Percentiles rank a stretch among this genome's conserved stretches.
Evolutionary conservation across 2,113 vertebrate species (phyloP).

Genomic region (Macquaria australasica): DNA sequence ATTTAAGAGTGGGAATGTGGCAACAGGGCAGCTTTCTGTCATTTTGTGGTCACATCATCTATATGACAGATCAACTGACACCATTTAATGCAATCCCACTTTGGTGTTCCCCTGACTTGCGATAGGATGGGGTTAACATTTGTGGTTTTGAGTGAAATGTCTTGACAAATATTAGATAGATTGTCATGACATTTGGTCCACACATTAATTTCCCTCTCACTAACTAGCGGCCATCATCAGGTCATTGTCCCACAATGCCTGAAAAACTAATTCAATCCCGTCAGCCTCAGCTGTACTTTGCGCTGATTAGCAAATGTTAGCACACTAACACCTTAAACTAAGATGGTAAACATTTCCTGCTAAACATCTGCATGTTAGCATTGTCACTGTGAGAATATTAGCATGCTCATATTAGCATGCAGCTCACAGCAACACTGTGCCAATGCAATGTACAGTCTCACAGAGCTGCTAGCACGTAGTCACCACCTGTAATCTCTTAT

Average conservation of each 20-base stretch:
- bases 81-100: background rate
- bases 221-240: too few species aligned
- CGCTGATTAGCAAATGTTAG: background rate
- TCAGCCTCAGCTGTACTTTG: background rate
- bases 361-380: background rate
- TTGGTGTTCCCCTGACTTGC: background rate
- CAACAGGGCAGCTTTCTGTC: background rate
- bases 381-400: background rate
- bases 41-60: background rate
- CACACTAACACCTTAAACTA: background rate
- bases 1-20: constrained; percentile 21
- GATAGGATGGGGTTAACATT: background rate
- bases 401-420: background rate
- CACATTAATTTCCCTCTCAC: background rate
- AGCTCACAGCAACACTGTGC: background rate
- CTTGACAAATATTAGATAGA: background rate
- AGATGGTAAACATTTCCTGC: too few species aligned
- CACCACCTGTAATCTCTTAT: too few species aligned
- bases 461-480: background rate
- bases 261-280: background rate
- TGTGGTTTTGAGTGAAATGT: background rate
- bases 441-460: background rate
- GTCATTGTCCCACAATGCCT: too few species aligned
- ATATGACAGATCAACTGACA: background rate
- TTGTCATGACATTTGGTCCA: background rate